Evolutionary conservation across 1,140 invertebrate species (phyloP).

Genomic region (Drosophila eugracilis): DNA sequence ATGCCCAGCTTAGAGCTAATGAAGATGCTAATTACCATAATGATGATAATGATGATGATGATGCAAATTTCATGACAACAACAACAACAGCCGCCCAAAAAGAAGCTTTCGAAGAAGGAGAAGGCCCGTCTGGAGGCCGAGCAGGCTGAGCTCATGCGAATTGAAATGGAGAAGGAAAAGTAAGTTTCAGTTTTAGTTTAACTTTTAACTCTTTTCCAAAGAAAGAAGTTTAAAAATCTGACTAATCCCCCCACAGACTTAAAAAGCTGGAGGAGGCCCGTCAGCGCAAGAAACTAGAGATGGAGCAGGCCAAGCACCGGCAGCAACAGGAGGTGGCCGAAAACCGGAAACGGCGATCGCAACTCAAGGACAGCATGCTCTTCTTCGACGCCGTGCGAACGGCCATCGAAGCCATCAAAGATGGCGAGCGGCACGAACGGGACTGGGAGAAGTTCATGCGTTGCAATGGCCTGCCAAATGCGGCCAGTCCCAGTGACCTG

Average conservation of each 20-base stretch:
- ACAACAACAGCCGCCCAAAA: conserved; percentile 73
- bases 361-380: conserved; percentile 72
- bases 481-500: conserved; percentile 86
- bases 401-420: conserved; percentile 72
- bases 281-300: conserved; percentile 80
- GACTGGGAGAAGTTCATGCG: conserved; percentile 88
- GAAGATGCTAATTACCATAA: conserved; percentile 19
- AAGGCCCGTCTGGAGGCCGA: conserved; percentile 85
- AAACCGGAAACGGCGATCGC: conserved; percentile 67
- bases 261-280: conserved; percentile 82
- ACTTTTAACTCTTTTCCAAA: no score
- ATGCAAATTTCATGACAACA: conserved; percentile 28
- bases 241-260: conserved; percentile 34
- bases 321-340: conserved; percentile 79
- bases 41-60: conserved; percentile 29
- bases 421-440: conserved; percentile 56
- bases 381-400: conserved; percentile 70
- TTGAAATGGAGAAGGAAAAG: conserved; percentile 85
- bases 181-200: no score
- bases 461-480: conserved; percentile 88
- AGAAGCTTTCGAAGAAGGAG: conserved; percentile 85
- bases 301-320: conserved; percentile 79
- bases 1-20: neutral
- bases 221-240: no score
- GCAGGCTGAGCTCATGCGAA: conserved; percentile 82